These are phyloP conservation scores for Coenobita brevimanus DNA, from an alignment of 1,140 invertebrate genomes.

Conservation along the genomic window DNA sequence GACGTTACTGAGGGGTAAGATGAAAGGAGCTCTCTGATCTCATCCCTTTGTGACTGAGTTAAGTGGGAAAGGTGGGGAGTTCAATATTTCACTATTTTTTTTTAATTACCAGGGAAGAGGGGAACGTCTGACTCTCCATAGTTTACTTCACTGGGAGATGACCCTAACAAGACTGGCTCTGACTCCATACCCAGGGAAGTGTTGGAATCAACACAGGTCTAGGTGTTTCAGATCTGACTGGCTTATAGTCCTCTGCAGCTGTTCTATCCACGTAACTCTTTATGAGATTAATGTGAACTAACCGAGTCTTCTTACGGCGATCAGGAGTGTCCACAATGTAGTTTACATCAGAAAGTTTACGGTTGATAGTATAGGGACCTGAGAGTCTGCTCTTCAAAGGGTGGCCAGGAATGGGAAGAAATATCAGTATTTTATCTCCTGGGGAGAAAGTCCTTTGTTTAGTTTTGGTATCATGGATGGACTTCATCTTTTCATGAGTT, in stretches of 20 bases:
- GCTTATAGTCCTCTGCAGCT: too few relatives aligned
- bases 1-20: not conserved
- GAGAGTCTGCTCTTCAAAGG: not conserved
- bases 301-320: not conserved
- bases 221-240: too few relatives aligned
- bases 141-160: too few relatives aligned
- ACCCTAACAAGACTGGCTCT: not conserved
- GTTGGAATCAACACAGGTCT: too few relatives aligned
- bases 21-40: not conserved
- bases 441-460: not conserved
- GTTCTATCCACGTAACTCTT: not conserved
- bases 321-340: not conserved
- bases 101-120: not conserved
- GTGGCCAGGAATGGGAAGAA: not conserved
- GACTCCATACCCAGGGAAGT: too few relatives aligned
- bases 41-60: not conserved
- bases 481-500: slow-evolving; percentile 27
- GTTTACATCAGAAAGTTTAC: not conserved
- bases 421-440: not conserved
- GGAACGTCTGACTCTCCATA: too few relatives aligned
- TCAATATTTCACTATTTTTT: not conserved
- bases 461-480: slow-evolving; percentile 7
- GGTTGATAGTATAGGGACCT: not conserved
- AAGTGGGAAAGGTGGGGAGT: not conserved
- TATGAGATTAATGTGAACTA: not conserved